These are phyloP conservation scores for Iguana delicatissima DNA, from an alignment of 2,797 vertebrate species.

Conservation along the genomic window DNA sequence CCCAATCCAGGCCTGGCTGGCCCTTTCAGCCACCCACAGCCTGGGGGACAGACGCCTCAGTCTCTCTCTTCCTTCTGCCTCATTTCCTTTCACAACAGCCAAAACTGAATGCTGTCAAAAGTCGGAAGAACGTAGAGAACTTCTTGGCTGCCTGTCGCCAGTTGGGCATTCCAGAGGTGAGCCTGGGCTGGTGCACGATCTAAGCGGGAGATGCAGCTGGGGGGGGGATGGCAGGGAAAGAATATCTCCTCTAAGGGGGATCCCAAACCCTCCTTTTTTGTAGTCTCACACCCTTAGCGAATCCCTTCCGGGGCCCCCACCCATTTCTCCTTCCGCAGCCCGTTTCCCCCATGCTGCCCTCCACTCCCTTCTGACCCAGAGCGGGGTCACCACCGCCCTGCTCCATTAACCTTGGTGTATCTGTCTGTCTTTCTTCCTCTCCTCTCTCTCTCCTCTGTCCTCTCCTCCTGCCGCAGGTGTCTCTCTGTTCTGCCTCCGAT, in stretches of 20 bases:
- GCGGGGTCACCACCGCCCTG: background rate
- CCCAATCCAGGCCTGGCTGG: background rate
- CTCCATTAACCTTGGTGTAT: background rate
- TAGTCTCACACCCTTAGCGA: fast-evolving
- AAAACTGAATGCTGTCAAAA: slow-evolving; percentile 88
- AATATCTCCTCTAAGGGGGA: background rate
- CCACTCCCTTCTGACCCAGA: background rate
- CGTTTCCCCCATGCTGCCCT: too few species aligned
- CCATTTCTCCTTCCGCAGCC: too few species aligned
- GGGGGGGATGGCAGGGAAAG: background rate
- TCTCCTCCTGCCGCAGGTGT: slow-evolving; percentile 76
- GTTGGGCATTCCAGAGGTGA: slow-evolving; percentile 90
- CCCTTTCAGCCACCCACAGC: background rate
- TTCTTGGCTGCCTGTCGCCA: slow-evolving; percentile 89
- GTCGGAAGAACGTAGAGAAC: slow-evolving; percentile 90
- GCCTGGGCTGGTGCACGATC: background rate
- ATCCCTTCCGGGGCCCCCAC: background rate
- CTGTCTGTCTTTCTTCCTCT: too few species aligned
- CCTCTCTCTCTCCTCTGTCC: slow-evolving; percentile 5
- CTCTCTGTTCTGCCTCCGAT: slow-evolving; percentile 87
- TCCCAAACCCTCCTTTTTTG: background rate
- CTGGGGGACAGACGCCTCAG: too few species aligned
- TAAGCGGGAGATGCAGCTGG: background rate
- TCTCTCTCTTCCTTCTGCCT: too few species aligned
- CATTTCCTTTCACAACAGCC: slow-evolving; percentile 77